A percentile compares a stretch with the other conserved stretches of the same genome.
Evolutionary conservation across 2,888 invertebrate species (phyloP).

Genomic region (Lochmaea crataegi): DNA sequence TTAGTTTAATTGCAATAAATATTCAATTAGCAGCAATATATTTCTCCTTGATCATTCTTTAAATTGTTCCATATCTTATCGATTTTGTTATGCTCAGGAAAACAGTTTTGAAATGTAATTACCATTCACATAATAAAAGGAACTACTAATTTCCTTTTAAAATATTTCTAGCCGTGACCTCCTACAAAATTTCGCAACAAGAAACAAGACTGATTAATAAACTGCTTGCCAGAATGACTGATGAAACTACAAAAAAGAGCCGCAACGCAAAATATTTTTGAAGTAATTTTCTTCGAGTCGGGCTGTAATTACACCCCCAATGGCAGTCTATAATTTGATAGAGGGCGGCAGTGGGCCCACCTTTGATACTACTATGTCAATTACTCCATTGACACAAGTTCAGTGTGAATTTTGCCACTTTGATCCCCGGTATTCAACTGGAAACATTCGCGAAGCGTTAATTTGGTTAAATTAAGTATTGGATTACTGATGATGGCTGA

Average conservation of each 20-base stretch:
- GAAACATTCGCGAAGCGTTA: slow-evolving; percentile 46
- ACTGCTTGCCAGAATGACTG: neutral
- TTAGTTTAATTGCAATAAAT: no score
- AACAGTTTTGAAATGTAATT: no score
- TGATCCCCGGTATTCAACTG: slow-evolving; percentile 49
- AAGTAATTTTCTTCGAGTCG: slow-evolving; percentile 63
- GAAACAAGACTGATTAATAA: neutral
- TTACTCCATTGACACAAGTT: slow-evolving; percentile 55
- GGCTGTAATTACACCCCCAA: slow-evolving; percentile 64
- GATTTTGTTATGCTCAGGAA: no score
- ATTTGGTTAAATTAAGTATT: slow-evolving; percentile 40
- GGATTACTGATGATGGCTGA: slow-evolving; percentile 15
- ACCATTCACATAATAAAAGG: neutral
- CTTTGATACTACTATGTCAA: slow-evolving; percentile 64
- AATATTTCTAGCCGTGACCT: neutral
- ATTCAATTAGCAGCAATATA: no score
- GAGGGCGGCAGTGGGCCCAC: slow-evolving; percentile 62
- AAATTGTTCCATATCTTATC: no score
- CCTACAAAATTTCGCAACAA: neutral
- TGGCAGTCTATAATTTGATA: slow-evolving; percentile 62
- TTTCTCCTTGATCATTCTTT: no score
- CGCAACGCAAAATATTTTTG: slow-evolving; percentile 58
- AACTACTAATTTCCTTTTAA: neutral
- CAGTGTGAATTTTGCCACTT: slow-evolving; percentile 46
- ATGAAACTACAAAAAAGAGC: slow-evolving; percentile 36